Base-by-base conservation (phyloP, 2,888 invertebrate species). In the Dicyrtomina minuta region DNA sequence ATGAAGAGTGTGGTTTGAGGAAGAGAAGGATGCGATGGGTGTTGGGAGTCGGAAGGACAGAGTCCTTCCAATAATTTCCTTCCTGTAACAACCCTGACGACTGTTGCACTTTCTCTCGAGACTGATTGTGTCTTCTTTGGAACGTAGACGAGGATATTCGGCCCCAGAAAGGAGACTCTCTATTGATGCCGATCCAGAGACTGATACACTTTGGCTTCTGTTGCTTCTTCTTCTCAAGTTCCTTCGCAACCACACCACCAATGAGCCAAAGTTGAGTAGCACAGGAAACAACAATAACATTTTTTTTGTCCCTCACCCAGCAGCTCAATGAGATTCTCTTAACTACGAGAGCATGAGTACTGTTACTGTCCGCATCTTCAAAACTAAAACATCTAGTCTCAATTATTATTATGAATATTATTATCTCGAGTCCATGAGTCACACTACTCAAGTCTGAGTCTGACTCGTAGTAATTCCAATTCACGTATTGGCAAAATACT, bases 211-310 rank as follows among this genome's bases (percentile, higher is more conserved):
- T 27, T 58, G n/a, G 41, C n/a, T 33, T 20, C 13, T 51, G 51
- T 64, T 51, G 17, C 39, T 64, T 20, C 26, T 64, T 20, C 26
- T 27, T 33, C 27, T 39, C 64, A 64, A 39, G 44, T 61, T n/a
- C 46, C 46, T 12, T 39, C 26, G 4, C n/a, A 41, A 56, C 55
- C 17, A 55, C 65, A 65, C 53, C 24, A 51, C 22, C 43, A 55
- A 65, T 27, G 62, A 62, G 64, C 64, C 64, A n/a, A 17, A n/a
- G 17, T 46, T 46, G 61, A 51, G 39, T 17, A 24, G 20, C n/a
- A 24, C 17, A 26, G 22, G 27, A 24, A 51, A 49, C 53, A 33
- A 51, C 27, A 64, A 33, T 51, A 64, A 33, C 64, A 64, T 64
- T 64, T 64, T 64, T 20, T 22, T 64, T 51, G 33, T 39, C 64